Evolutionary conservation across 2,888 invertebrate genomes (phyloP).

Genomic region (Cremastinae sp.): DNA sequence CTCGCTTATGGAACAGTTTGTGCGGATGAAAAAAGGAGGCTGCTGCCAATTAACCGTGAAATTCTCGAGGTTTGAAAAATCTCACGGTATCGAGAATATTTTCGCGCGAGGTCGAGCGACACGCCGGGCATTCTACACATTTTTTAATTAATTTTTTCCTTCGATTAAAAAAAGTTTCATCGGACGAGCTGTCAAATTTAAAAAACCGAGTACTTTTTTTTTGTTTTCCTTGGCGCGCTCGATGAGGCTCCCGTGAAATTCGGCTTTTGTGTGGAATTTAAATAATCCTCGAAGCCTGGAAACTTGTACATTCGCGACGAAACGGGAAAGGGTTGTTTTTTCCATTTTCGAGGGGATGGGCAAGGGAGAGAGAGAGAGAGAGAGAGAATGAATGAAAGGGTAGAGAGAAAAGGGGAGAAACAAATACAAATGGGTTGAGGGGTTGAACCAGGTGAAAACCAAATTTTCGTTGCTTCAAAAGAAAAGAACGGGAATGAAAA

Average conservation of each 20-base stretch:
- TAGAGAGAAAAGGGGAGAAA: slow-evolving; percentile 48
- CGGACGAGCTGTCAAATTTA: slow-evolving; percentile 6
- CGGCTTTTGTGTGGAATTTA: slow-evolving; percentile 56
- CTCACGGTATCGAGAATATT: slow-evolving; percentile 20
- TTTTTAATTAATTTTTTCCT: background rate
- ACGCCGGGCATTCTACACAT: too few relatives aligned
- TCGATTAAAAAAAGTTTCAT: background rate
- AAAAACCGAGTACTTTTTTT: slow-evolving; percentile 40
- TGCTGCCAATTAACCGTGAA: slow-evolving; percentile 45
- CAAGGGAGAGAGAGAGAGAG: slow-evolving; percentile 39
- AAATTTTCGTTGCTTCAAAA: slow-evolving; percentile 68
- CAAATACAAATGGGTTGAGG: slow-evolving; percentile 54
- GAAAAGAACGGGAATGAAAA: slow-evolving; percentile 27
- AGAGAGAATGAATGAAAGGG: slow-evolving; percentile 3
- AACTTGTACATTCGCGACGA: slow-evolving; percentile 19
- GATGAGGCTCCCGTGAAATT: slow-evolving; percentile 33
- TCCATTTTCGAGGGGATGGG: too few relatives aligned
- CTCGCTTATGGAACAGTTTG: slow-evolving; percentile 14
- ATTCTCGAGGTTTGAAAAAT: slow-evolving; percentile 23
- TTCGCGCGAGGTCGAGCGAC: too few relatives aligned
- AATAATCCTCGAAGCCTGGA: slow-evolving; percentile 50
- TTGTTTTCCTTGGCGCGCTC: background rate
- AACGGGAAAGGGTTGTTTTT: too few relatives aligned
- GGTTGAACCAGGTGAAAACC: slow-evolving; percentile 74
- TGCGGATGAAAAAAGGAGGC: slow-evolving; percentile 19